Conservation (phyloP, 2,888 invertebrate species). For the Meloe dianella region DNA sequence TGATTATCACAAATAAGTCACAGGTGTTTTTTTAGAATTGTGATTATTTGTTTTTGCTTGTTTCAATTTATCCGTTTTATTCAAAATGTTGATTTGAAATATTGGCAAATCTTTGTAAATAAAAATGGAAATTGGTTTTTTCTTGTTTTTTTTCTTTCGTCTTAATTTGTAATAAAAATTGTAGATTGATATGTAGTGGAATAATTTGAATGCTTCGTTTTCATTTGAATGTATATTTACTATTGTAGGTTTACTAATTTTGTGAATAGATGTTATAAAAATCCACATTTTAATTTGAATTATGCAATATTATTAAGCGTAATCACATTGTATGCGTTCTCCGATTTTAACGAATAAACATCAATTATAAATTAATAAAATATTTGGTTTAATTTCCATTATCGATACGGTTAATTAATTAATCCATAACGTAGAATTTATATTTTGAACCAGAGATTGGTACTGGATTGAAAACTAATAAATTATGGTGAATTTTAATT, state of each 20-base stretch:
- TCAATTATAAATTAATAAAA: neutral
- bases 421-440: too few species aligned
- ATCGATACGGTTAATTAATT: neutral
- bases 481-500: neutral
- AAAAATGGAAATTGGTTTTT: too few species aligned
- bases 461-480: too few species aligned
- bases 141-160: too few species aligned
- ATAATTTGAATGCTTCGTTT: neutral
- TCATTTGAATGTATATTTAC: neutral
- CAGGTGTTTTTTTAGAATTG: neutral
- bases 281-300: neutral
- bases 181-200: too few species aligned
- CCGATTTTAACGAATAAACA: constrained; percentile 3
- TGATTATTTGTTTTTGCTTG: neutral
- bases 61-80: too few species aligned
- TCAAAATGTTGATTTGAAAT: neutral
- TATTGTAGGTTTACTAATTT: neutral
- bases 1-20: neutral
- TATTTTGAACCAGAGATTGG: too few species aligned
- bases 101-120: constrained; percentile 1
- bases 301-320: neutral
- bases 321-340: neutral
- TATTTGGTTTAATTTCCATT: neutral
- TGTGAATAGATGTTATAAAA: constrained; percentile 1
- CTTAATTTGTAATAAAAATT: too few species aligned